These are phyloP conservation scores for Drosophila acutilabella DNA, from an alignment of 2,888 invertebrate genomes.

Conservation along the genomic window DNA sequence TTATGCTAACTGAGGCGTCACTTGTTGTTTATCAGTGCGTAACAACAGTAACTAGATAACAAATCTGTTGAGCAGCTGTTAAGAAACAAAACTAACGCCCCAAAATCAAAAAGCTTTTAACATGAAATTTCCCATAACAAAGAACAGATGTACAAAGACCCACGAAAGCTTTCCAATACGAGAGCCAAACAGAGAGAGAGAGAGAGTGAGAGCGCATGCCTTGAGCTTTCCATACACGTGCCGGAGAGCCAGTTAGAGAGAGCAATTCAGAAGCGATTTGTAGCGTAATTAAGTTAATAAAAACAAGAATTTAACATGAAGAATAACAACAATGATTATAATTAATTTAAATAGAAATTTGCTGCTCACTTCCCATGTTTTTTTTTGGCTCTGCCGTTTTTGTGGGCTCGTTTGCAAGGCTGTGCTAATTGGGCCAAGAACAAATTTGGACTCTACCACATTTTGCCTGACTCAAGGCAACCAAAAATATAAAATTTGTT, in stretches of 20 bases:
- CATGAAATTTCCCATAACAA: conserved; percentile 74
- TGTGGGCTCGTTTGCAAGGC: conserved; percentile 52
- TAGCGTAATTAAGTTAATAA: conserved; percentile 17
- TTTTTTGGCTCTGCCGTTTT: neutral
- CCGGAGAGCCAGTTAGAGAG: conserved; percentile 11
- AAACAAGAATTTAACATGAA: conserved; percentile 10
- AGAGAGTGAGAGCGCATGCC: conserved; percentile 4
- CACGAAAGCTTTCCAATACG: neutral
- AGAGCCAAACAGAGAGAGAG: neutral
- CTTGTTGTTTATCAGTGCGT: conserved; percentile 19
- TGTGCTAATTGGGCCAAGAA: conserved; percentile 71
- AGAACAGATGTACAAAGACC: conserved; percentile 58
- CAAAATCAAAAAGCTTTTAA: conserved; percentile 47
- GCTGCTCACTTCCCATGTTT: conserved; percentile 1
- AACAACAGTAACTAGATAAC: conserved; percentile 13
- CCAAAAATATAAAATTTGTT: conserved; percentile 40
- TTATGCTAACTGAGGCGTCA: conserved; percentile 5
- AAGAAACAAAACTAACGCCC: conserved; percentile 11
- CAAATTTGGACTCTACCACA: conserved; percentile 33
- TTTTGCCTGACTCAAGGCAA: conserved; percentile 54
- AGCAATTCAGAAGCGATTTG: conserved; percentile 4
- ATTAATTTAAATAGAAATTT: neutral
- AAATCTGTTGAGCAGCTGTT: conserved; percentile 16
- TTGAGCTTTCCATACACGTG: conserved; percentile 36
- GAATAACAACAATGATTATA: neutral